Base-by-base conservation (phyloP, 1,140 invertebrate genomes). In the Pseudomyrmex cubaensis region DNA sequence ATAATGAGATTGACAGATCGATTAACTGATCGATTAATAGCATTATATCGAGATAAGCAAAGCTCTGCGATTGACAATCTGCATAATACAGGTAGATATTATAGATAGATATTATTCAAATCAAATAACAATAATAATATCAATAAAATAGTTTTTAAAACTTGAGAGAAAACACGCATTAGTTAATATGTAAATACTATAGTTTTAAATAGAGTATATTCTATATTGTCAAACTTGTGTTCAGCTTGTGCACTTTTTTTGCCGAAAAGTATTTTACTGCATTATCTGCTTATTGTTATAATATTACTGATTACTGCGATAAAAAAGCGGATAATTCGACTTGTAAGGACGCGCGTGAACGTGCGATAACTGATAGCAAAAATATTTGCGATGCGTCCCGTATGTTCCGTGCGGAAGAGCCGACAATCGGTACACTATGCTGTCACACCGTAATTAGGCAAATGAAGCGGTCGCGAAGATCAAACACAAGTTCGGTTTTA, bases 391-490 rank as follows among this genome's bases (percentile, higher is more conserved):
- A 20, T 59, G n/a, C 57, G 61, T 80, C 20, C 15, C 22, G 66
- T 80, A 80, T 61, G 66, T 61, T 44, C 17, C 5, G 17, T 66
- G 15, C 22, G 54, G 61, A 61, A 80, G 22, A 80, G 44, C 20
- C 76, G 66, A 59, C 66, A 80, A 80, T 80, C 76, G 20, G 54
- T 80, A 80, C 54, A 80, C 66, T 17, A 25, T 17, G 76, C 54
- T 72, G 52, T 80, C 66, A 48, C 76, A 50, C 56, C 44, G 76
- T 80, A 80, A 80, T 80, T 80, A 80, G 52, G 54, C 54, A 80
- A 80, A 72, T 80, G 57, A 80, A 80, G 54, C 76, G 20, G 17
- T 44, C 22, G n/a, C 44, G 44, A 72, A 80, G 54, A 61, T 80
- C 66, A 15, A n/a, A 13, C 74, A 20, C 25, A 12, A 35, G 25